Base-by-base conservation (phyloP, 2,113 vertebrate genomes). In the Mobula birostris region DNA sequence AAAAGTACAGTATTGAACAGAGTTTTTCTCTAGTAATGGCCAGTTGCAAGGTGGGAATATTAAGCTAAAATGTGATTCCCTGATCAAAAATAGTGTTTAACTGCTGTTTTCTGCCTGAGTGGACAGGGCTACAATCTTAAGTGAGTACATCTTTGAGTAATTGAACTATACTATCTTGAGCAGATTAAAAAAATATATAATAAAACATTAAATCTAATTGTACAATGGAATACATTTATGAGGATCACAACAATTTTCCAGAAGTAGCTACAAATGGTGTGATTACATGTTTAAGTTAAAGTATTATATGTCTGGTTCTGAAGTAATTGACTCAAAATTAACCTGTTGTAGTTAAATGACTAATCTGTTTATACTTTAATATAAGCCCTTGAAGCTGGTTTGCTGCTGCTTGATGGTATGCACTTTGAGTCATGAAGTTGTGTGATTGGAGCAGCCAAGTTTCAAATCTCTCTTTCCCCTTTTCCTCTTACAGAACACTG, bases 401-500 rank as follows among this genome's bases (percentile, higher is more conserved):
- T 93, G 40, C 27, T 76, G 21, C 19, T 74, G 32, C 48, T 8
- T 7, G 40, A 74, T 76, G 24, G 24, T 93, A 40, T 48, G 17
- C 68, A 48, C 24, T 94, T 94, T 29, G 29, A 61, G 32, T 66
- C 21, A 17, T 21, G 29, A 63, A 88, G 58, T n/a, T 36, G 14
- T 36, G 14, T 72, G 90, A 95, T 80, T 80, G 29, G 85, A 90
- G 88, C 95, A 82, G 94, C 95, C 77, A 96, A 95, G 5, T 68
- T 94, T 94, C 94, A 0, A 12, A 0, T 0, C 94, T 27, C 92
- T 95, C 94, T 95, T 94, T 82, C 95, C 95, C 78, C 94, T 95
- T 94, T 94, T 79, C 94, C 9, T 17, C 85, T 94, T 95, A 94
- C 12, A 97, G 94, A 96, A 40, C 56, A 95, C 95, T 95, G 0